phyloP scores from a whole-genome alignment of 2,113 vertebrate species.

The Varanus komodoensis region DNA sequence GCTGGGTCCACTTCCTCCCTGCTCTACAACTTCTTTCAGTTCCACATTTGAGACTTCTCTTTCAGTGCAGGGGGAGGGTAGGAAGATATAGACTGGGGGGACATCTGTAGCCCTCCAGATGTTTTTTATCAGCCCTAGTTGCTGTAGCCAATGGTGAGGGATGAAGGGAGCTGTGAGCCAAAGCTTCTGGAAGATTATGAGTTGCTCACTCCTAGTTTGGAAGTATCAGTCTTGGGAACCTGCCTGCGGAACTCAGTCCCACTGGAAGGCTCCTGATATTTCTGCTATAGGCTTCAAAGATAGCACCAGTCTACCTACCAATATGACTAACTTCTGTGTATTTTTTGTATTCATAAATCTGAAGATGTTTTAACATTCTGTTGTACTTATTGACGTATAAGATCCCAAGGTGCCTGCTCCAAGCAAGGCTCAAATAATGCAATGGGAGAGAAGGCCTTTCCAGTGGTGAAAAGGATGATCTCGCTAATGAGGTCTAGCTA shows the following conservation, averaged over 20 bases:
- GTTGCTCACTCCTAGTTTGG: neutral
- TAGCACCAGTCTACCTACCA: neutral
- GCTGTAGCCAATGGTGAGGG: too few species aligned
- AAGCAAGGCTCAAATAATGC: too few species aligned
- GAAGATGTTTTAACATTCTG: neutral
- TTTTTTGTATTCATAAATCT: neutral
- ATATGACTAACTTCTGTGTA: neutral
- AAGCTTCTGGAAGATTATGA: too few species aligned
- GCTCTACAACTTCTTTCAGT: neutral
- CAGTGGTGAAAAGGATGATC: too few species aligned
- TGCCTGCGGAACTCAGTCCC: neutral
- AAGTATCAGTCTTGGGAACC: neutral
- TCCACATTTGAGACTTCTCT: neutral
- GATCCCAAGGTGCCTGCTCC: neutral
- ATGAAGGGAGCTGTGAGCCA: too few species aligned
- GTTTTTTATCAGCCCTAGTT: too few species aligned
- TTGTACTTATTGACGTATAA: neutral
- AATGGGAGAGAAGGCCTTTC: too few species aligned
- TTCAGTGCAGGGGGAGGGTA: neutral
- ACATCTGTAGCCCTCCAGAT: too few species aligned
- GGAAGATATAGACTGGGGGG: neutral
- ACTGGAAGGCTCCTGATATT: neutral
- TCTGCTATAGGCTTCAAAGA: neutral
- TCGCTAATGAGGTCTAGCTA: too few species aligned
- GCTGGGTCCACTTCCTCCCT: neutral